phyloP scores from a whole-genome alignment of 2,113 vertebrate genomes.

The Nerophis lumbriciformis region DNA sequence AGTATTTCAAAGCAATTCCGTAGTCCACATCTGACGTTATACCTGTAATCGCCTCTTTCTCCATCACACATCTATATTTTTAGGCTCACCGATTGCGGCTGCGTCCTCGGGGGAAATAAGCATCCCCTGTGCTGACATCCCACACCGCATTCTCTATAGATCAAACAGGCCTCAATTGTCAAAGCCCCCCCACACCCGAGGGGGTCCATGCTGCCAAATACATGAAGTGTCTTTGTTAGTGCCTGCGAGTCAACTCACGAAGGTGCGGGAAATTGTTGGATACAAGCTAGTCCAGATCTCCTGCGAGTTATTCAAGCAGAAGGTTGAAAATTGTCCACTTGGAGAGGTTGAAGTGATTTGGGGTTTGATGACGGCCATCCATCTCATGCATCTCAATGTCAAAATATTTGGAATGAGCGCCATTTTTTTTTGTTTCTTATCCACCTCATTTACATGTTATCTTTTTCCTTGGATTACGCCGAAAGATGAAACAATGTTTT shows the following conservation, averaged over 20 bases:
- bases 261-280: constrained; percentile 4
- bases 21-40: constrained; percentile 36
- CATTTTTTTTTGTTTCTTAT: background rate
- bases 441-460: constrained; percentile 37
- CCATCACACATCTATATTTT: constrained; percentile 58
- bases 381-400: no score
- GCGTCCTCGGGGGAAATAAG: constrained; percentile 59
- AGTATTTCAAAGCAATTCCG: constrained; percentile 54
- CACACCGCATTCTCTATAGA: constrained; percentile 54
- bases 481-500: constrained; percentile 57
- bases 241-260: constrained; percentile 27
- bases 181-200: background rate
- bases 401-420: background rate
- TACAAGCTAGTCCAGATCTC: constrained; percentile 11
- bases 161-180: constrained; percentile 58
- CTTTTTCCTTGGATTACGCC: constrained; percentile 38
- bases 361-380: no score
- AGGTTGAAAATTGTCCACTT: constrained; percentile 15
- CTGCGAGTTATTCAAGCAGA: constrained; percentile 7
- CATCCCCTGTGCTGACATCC: constrained; percentile 57
- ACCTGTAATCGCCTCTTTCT: constrained; percentile 53
- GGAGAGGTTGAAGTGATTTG: no score
- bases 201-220: constrained; percentile 41
- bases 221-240: constrained; percentile 40
- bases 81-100: constrained; percentile 58